A percentile compares a stretch with the other conserved stretches of the same genome.
phyloP scores from a whole-genome alignment of 2,888 invertebrate species.

The Drosophila falleni region DNA sequence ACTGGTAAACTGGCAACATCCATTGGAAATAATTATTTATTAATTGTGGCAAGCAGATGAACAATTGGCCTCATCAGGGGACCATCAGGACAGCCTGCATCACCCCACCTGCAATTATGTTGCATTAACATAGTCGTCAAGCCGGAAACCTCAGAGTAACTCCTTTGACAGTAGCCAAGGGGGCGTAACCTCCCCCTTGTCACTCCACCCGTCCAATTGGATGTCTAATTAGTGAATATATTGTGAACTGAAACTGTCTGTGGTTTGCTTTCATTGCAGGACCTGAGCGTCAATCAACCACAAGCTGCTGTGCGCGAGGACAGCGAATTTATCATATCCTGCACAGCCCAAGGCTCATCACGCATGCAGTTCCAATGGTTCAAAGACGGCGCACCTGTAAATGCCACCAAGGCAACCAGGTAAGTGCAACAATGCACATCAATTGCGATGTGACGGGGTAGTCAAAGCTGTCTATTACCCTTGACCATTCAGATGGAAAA shows the following conservation, averaged over 20 bases:
- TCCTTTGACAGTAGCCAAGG: constrained; percentile 35
- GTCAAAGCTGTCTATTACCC: constrained; percentile 33
- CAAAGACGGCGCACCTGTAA: constrained; percentile 92
- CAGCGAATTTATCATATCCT: constrained; percentile 91
- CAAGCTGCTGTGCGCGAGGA: constrained; percentile 88
- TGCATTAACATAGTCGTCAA: constrained; percentile 68
- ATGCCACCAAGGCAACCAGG: constrained; percentile 91
- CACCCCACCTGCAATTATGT: constrained; percentile 62
- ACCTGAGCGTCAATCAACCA: constrained; percentile 86
- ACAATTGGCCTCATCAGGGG: constrained; percentile 72
- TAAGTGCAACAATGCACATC: constrained; percentile 81
- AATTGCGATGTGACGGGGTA: background rate
- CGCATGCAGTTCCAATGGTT: constrained; percentile 92
- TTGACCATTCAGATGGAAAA: constrained; percentile 28
- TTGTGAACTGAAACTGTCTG: constrained; percentile 35
- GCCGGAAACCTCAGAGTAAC: constrained; percentile 62
- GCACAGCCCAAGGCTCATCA: constrained; percentile 91
- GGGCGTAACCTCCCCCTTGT: constrained; percentile 8
- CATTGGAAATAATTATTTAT: constrained; percentile 76
- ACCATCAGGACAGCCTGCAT: constrained; percentile 37
- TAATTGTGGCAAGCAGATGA: constrained; percentile 69
- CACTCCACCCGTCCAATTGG: background rate
- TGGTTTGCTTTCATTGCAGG: constrained; percentile 82
- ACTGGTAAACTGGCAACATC: constrained; percentile 35
- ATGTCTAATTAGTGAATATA: constrained; percentile 53